Conservation (phyloP, 2,888 invertebrate species). For the Trachelus stipa region DNA sequence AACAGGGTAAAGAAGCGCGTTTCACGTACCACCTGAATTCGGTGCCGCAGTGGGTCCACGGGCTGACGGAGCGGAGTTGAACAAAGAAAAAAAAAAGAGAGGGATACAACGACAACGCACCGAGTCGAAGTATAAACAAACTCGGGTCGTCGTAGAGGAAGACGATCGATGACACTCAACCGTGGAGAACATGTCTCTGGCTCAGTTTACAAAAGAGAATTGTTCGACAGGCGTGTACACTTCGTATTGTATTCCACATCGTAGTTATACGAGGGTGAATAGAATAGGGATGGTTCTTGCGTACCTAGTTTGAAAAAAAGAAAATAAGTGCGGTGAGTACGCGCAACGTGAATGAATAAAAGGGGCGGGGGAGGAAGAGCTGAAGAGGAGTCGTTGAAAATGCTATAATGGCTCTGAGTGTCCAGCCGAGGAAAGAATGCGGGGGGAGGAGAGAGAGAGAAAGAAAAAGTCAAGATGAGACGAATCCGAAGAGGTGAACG, state of each 20-base stretch:
- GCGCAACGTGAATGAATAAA: background rate
- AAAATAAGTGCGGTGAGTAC: background rate
- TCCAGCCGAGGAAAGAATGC: background rate
- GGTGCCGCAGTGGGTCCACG: too few relatives aligned
- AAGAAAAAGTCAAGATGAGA: conserved; percentile 12
- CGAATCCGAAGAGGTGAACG: conserved; percentile 4
- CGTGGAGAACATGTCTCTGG: background rate
- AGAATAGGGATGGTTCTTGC: background rate
- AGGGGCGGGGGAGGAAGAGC: too few relatives aligned
- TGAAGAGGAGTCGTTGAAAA: background rate
- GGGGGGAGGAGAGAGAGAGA: background rate
- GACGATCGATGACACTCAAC: background rate
- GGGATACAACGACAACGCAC: background rate
- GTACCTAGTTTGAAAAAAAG: background rate
- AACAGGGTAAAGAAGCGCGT: background rate
- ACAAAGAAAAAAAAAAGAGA: background rate
- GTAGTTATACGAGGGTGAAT: background rate
- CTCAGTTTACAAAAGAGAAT: background rate
- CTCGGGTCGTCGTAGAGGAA: background rate
- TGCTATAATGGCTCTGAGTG: background rate
- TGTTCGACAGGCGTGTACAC: background rate
- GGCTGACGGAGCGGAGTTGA: too few relatives aligned
- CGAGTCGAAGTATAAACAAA: background rate
- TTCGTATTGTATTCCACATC: background rate
- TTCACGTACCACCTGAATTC: background rate